Evolutionary conservation across 2,797 vertebrate species (phyloP), one percentile per base, ranked within the genome.

Genomic region (Decapterus maruadsi): DNA sequence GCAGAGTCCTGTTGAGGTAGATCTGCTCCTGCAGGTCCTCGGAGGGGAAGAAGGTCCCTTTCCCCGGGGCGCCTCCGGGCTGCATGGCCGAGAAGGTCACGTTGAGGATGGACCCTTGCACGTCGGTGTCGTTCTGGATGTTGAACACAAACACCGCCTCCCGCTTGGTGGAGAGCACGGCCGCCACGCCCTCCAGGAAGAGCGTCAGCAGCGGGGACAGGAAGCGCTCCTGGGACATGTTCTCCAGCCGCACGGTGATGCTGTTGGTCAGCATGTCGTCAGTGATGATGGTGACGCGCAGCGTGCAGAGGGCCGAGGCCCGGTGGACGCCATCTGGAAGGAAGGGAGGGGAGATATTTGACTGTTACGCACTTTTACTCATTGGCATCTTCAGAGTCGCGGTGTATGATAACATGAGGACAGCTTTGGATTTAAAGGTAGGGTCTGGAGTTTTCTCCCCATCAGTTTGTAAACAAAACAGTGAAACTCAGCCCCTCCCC

Each of bases 211-310:
- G 95, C 0, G 97, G 97, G 0, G 98, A 99, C 20, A 99, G 96
- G 90, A 99, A 99, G 80, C 93, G 95, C 93, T 99, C 98, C 95
- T 99, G 98, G 0, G 97, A 99, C 98, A 99, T 99, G 94, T 99
- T 98, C 93, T 99, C 97, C 93, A 99, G 93, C 0, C 98, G 96
- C 59, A 99, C 98, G 0, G 98, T 99, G 94, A 99, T 99, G 93
- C 98, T 99, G 95, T 99, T 98, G 83, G 97, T 99, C 76, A 99
- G 90, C 98, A 99, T 99, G 91, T 99, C 97, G 0, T 99, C 98
- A 0, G 98, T 99, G 93, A 99, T 99, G 95, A 99, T 97, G 86
- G 97, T 97, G 82, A 99, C 97, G 0, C 97, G 95, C 81, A 99
- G 94, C 1, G 96, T 98, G 88, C 98, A 99, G 38, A 91, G 80